A percentile compares a stretch with the other conserved stretches of the same genome.
Evolutionary conservation across 2,797 vertebrate species (phyloP).

Genomic region (Morelia viridis): DNA sequence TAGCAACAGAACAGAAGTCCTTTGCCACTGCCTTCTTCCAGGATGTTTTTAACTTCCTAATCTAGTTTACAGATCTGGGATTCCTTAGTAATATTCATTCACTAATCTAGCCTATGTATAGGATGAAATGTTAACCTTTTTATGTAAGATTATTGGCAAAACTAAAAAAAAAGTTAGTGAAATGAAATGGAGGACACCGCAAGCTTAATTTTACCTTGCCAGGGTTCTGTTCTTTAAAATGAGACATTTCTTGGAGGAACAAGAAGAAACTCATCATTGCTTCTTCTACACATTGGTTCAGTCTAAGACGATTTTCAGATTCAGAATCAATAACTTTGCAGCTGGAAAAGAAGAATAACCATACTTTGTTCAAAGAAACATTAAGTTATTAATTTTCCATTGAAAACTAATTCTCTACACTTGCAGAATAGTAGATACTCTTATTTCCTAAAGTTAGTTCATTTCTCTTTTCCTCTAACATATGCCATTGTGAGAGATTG

Average conservation of each 20-base stretch:
- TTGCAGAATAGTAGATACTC: not conserved
- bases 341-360: constrained; percentile 72
- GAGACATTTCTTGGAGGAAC: constrained; percentile 91
- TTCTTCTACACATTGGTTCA: constrained; percentile 84
- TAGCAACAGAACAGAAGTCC: not conserved
- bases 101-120: not conserved
- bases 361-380: not conserved
- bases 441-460: not conserved
- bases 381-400: not conserved
- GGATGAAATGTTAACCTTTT: not conserved
- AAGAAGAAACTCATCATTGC: constrained; percentile 84
- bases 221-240: constrained; percentile 95
- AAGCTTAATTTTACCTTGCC: constrained; percentile 84
- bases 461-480: not conserved
- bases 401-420: not conserved
- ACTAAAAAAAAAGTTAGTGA: not conserved
- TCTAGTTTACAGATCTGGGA: not conserved
- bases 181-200: not conserved
- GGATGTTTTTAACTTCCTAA: not conserved
- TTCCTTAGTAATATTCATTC: not conserved
- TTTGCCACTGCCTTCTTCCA: not conserved
- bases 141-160: not conserved
- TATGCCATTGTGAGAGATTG: not conserved
- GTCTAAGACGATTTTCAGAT: constrained; percentile 77
- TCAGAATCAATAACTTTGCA: constrained; percentile 86